Conservation (phyloP, 2,797 vertebrate genomes). For the Neosalanx taihuensis region DNA sequence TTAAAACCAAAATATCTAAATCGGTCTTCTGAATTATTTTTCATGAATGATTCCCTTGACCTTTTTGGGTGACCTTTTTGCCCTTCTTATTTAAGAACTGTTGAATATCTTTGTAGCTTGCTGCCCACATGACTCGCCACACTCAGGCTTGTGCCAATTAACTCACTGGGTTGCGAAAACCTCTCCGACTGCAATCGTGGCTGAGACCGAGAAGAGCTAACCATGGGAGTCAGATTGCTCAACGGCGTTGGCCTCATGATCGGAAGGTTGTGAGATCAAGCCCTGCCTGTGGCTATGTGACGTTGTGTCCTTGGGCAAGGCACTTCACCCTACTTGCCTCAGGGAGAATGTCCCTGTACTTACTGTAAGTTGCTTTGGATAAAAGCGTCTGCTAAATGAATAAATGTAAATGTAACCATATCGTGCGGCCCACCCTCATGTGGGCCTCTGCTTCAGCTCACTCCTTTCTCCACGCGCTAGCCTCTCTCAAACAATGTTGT, state of each 20-base stretch:
- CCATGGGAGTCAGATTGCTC: not conserved
- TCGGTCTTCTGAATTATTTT: not conserved
- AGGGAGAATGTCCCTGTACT: too few species aligned
- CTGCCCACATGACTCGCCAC: not conserved
- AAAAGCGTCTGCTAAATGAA: too few species aligned
- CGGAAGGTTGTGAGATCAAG: too few species aligned
- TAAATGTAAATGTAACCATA: too few species aligned
- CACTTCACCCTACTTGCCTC: too few species aligned
- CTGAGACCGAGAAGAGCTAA: slow-evolving; percentile 19
- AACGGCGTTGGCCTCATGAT: too few species aligned
- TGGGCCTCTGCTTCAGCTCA: slow-evolving; percentile 35
- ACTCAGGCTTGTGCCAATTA: slow-evolving; percentile 25
- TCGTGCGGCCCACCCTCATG: slow-evolving; percentile 38
- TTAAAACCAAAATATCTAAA: slow-evolving; percentile 10
- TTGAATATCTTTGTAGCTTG: not conserved
- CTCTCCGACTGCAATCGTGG: slow-evolving; percentile 27
- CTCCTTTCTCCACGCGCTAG: slow-evolving; percentile 17
- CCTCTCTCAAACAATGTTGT: slow-evolving; percentile 12
- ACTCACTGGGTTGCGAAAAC: slow-evolving; percentile 37
- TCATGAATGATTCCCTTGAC: slow-evolving; percentile 2
- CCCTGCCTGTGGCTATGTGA: too few species aligned
- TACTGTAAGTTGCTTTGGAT: too few species aligned
- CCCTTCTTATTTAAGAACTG: slow-evolving; percentile 19
- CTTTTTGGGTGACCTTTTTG: not conserved
- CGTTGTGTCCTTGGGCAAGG: too few species aligned